Evolutionary conservation across 2,888 invertebrate genomes (phyloP).

Genomic region (Monopis laevigella): DNA sequence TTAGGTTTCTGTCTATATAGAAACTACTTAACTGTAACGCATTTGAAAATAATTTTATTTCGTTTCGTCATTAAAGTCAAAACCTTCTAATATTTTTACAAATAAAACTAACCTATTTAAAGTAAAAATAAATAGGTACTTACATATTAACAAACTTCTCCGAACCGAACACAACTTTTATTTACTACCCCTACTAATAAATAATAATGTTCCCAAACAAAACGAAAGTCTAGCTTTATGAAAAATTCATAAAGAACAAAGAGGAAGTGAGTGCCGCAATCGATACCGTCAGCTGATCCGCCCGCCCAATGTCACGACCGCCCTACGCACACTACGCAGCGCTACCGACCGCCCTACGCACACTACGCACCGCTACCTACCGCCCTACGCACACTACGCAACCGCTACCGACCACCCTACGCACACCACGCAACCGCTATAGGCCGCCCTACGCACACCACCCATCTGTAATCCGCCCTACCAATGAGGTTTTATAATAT

Average conservation of each 20-base stretch:
- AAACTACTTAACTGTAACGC: too few relatives aligned
- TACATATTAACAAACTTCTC: too few relatives aligned
- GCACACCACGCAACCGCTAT: conserved; percentile 10
- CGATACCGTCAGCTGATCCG: conserved; percentile 62
- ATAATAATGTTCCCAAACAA: too few relatives aligned
- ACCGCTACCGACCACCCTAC: conserved; percentile 12
- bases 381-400: conserved; percentile 1
- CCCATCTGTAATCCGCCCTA: background rate
- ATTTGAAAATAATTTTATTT: too few relatives aligned
- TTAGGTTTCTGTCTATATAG: too few relatives aligned
- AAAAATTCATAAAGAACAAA: conserved; percentile 54
- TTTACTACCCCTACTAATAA: too few relatives aligned
- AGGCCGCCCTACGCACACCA: conserved; percentile 16
- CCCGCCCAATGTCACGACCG: conserved; percentile 53
- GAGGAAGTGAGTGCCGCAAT: conserved; percentile 47
- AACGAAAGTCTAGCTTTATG: conserved; percentile 27
- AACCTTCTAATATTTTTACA: too few relatives aligned
- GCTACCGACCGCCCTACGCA: conserved; percentile 21
- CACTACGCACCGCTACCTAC: conserved; percentile 15
- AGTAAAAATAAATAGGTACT: too few relatives aligned
- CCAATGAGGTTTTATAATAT: background rate
- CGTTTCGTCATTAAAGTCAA: too few relatives aligned
- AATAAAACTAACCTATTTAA: too few relatives aligned
- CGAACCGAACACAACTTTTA: too few relatives aligned
- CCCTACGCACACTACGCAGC: conserved; percentile 22